Percentiles rank a stretch among this genome's conserved stretches.
These are phyloP conservation scores for Encarsia formosa DNA, from an alignment of 2,888 invertebrate genomes.

Conservation along the genomic window DNA sequence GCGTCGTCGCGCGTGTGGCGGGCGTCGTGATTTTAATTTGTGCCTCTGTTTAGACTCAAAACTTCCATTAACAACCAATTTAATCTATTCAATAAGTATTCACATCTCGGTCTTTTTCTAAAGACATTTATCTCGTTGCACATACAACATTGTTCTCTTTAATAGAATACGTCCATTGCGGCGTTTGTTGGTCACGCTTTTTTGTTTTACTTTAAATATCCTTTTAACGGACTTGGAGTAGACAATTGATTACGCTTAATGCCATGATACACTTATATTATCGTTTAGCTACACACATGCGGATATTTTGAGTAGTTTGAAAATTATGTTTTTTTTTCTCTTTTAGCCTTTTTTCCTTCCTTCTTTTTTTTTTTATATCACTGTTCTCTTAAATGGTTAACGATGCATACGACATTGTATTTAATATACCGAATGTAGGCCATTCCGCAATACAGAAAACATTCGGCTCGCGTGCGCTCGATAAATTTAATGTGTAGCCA, in stretches of 20 bases:
- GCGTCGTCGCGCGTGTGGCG: too few relatives aligned
- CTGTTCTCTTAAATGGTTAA: not conserved
- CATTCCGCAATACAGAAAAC: conserved; percentile 9
- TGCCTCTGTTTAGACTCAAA: too few relatives aligned
- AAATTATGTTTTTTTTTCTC: not conserved
- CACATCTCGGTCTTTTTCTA: too few relatives aligned
- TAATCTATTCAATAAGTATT: too few relatives aligned
- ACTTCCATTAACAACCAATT: too few relatives aligned
- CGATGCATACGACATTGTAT: not conserved
- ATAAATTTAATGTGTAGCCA: not conserved
- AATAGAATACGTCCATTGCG: too few relatives aligned
- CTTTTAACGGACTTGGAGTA: too few relatives aligned
- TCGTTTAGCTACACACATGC: conserved; percentile 40
- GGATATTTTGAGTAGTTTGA: conserved; percentile 36
- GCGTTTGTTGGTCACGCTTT: too few relatives aligned
- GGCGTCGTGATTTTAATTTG: too few relatives aligned
- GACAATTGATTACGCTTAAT: conserved; percentile 31
- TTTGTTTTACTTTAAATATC: too few relatives aligned
- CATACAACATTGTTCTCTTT: too few relatives aligned
- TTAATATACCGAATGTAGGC: conserved; percentile 10
- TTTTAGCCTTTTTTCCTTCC: not conserved
- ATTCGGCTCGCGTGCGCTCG: not conserved
- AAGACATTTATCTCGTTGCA: too few relatives aligned
- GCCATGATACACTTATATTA: conserved; percentile 39
- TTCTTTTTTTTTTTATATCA: not conserved